Percentiles rank a stretch among this genome's conserved stretches.
Conservation (phyloP, 2,113 vertebrate species). For the Gopherus flavomarginatus region DNA sequence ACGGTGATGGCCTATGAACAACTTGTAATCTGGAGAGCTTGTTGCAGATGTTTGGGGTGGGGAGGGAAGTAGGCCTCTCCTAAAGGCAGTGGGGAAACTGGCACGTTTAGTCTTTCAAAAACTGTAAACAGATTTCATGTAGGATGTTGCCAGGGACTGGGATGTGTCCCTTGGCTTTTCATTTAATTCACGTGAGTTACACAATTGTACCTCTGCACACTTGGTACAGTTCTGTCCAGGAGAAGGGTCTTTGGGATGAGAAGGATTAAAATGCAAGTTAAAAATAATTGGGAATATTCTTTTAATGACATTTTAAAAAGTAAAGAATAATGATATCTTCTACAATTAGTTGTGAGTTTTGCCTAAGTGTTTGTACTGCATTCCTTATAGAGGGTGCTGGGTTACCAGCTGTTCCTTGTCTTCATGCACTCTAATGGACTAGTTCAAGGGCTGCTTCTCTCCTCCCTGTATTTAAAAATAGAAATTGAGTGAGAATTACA, state of each 20-base stretch:
- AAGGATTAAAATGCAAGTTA: fast-evolving
- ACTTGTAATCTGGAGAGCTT: background rate
- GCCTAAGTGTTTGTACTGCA: background rate
- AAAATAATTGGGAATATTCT: fast-evolving
- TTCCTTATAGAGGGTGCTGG: background rate
- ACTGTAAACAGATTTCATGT: fast-evolving
- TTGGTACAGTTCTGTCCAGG: background rate
- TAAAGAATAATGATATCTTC: background rate
- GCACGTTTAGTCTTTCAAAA: fast-evolving
- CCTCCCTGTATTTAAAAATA: background rate
- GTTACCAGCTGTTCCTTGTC: background rate
- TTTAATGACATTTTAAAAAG: fast-evolving
- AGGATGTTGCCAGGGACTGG: fast-evolving
- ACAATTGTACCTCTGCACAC: background rate
- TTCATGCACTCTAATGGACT: background rate
- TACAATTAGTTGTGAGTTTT: background rate
- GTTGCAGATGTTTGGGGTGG: fast-evolving
- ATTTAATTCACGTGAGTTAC: background rate
- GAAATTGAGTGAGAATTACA: background rate
- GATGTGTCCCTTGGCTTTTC: fast-evolving
- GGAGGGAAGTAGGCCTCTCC: fast-evolving
- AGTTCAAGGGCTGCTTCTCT: background rate
- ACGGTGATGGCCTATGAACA: fast-evolving
- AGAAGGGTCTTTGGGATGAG: background rate
- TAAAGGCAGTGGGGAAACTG: background rate